Evolutionary conservation across 2,113 vertebrate genomes (phyloP), one percentile per base, ranked within the genome.

Genomic region (Phylloscopus trochilus): DNA sequence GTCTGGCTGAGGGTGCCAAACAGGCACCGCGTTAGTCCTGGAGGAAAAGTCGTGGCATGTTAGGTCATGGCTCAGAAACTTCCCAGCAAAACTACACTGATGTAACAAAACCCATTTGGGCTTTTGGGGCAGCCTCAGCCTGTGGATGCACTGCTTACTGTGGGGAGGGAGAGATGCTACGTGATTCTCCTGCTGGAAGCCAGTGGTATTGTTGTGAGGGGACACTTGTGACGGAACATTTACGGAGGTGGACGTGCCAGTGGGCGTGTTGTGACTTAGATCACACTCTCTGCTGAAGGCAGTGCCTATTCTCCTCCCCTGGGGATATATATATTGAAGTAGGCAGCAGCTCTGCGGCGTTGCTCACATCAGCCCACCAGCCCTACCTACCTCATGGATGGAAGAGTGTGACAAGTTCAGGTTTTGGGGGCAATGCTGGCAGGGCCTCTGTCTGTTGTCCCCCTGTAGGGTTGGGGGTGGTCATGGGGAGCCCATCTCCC

Each of bases 201-300:
- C 0, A 0, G 31, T 17, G 73, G 69, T 76, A 8, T 56, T 7
- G 2, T 59, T 64, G 39, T 69, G 47, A 46, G 49, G 52, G 86
- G 92, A 83, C 63, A 74, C 76, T 86, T 87, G 73, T 91, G 92
- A 81, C 1, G 1, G 60, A 60, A 52, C 74, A 74, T 67, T 77
- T 23, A 7, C 0, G 22, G 84, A 66, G 79, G 78, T 77, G 82
- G 87, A 81, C 18, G 2, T 87, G 78, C 24, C 75, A 23, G 82
- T 86, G 47, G 94, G 91, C 0, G 11, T 88, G 11, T 77, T 94
- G 60, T 93, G 90, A 95, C 85, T 94, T 93, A 52, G 90, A 52
- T 94, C 90, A 37, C 83, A 74, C 64, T 80, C 70, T 93, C 86
- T 83, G 88, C 88, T 81, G 90, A 59, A 94, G 85, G 79, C 79